Evolutionary conservation across 2,797 vertebrate genomes (phyloP).

Genomic region (Aythya fuligula): DNA sequence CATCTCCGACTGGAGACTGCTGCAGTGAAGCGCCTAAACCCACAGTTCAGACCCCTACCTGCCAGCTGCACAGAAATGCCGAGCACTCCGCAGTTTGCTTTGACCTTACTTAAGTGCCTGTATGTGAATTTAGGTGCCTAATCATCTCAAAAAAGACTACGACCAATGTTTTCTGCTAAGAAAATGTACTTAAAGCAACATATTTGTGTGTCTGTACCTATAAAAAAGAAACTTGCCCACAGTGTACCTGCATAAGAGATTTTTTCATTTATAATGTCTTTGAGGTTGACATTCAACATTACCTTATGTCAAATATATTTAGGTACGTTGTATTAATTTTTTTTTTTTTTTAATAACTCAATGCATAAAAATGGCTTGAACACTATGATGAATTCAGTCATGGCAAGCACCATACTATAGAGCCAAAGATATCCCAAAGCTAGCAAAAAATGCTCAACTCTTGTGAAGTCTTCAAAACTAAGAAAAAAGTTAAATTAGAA

Average conservation of each 20-base stretch:
- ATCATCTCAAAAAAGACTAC: neutral
- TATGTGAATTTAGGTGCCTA: neutral
- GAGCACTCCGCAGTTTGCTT: neutral
- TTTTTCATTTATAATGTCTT: too few relatives aligned
- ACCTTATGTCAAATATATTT: neutral
- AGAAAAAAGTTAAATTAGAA: conserved; percentile 18
- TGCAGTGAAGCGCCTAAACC: neutral
- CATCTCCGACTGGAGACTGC: neutral
- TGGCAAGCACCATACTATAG: neutral
- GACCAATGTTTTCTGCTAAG: neutral
- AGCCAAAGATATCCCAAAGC: neutral
- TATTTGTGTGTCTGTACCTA: neutral
- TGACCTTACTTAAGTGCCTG: neutral
- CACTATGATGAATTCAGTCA: neutral
- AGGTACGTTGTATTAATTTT: neutral
- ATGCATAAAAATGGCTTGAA: neutral
- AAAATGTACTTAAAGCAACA: neutral
- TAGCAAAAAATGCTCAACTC: neutral
- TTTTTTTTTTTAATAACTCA: neutral
- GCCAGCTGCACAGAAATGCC: neutral
- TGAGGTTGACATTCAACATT: too few relatives aligned
- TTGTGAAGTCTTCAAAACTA: neutral
- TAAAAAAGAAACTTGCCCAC: neutral
- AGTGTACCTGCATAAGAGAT: neutral
- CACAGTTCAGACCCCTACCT: neutral